Evolutionary conservation across 92 coral and sea anemone species (phyloP).

Genomic region (Actinernus sp.): DNA sequence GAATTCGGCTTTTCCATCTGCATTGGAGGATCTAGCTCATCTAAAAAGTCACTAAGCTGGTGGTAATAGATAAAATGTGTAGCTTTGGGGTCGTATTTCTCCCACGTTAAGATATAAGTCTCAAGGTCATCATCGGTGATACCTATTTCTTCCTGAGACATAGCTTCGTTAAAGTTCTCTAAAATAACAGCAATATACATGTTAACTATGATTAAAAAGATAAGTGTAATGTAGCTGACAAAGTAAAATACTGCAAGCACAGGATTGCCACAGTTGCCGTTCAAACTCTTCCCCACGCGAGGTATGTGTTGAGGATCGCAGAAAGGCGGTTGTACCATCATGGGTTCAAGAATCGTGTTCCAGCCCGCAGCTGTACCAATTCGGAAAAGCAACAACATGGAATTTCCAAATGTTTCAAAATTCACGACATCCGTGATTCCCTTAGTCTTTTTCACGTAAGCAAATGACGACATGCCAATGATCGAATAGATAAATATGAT

Average conservation of each 20-base stretch:
- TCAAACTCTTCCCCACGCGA: constrained; percentile 28
- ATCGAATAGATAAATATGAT: constrained; percentile 96
- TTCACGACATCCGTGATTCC: constrained; percentile 97
- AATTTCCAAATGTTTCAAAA: constrained; percentile 89
- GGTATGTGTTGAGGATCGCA: constrained; percentile 55
- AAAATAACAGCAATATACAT: constrained; percentile 99
- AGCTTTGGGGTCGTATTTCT: constrained; percentile 85
- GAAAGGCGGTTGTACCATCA: constrained; percentile 82
- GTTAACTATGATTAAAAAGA: constrained; percentile 91
- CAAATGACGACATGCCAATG: constrained; percentile 99
- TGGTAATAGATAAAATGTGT: constrained; percentile 81
- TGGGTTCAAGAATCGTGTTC: constrained; percentile 98
- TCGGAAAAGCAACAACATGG: constrained; percentile 90
- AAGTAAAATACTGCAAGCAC: constrained; percentile 92
- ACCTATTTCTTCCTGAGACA: constrained; percentile 96
- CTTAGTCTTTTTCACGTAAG: constrained; percentile 90
- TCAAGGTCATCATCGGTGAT: constrained; percentile 96
- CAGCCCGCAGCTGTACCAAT: constrained; percentile 99
- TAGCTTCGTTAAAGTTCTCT: constrained; percentile 98
- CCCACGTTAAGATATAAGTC: constrained; percentile 92
- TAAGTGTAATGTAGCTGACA: constrained; percentile 89
- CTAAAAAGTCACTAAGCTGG: constrained; percentile 90
- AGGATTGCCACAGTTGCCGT: constrained; percentile 90
- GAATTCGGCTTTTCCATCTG: constrained; percentile 94
- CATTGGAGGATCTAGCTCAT: constrained; percentile 92